phyloP scores from a whole-genome alignment of 35 echinoderm and acorn worm species.

The Nesometra sesokonis region DNA sequence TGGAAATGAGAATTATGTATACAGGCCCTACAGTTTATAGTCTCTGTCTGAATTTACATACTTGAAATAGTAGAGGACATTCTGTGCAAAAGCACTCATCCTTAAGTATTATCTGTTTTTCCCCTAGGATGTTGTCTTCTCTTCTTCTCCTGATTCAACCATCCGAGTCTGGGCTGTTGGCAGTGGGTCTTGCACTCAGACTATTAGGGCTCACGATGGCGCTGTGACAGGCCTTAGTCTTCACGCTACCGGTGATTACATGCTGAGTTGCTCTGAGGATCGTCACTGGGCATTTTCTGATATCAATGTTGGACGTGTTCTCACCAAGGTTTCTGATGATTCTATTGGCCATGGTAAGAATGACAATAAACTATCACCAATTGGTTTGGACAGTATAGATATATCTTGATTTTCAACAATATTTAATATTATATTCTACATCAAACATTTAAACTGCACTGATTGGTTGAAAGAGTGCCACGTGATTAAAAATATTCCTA shows the following conservation, averaged over 20 bases:
- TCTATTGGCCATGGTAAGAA: constrained; percentile 80
- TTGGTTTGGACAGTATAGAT: too few relatives aligned
- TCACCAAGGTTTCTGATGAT: constrained; percentile 89
- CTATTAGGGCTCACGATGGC: constrained; percentile 72
- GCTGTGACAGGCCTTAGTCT: constrained; percentile 88
- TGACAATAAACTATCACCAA: neutral
- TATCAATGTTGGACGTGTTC: constrained; percentile 71
- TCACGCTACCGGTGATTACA: constrained; percentile 87
- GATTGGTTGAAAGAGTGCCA: too few relatives aligned
- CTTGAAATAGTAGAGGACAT: too few relatives aligned
- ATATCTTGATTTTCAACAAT: too few relatives aligned
- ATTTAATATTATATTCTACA: too few relatives aligned
- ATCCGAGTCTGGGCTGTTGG: constrained; percentile 86
- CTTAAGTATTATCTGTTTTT: neutral
- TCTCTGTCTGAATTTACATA: too few relatives aligned
- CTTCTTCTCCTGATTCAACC: constrained; percentile 74
- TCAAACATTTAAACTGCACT: too few relatives aligned
- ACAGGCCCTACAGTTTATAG: too few relatives aligned
- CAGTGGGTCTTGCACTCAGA: constrained; percentile 69
- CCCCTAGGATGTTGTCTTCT: constrained; percentile 83
- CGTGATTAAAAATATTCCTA: too few relatives aligned
- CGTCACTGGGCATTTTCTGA: constrained; percentile 97
- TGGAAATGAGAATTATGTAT: too few relatives aligned
- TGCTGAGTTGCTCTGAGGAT: constrained; percentile 95
- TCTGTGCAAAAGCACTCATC: too few relatives aligned